A percentile compares a stretch with the other conserved stretches of the same genome.
Conservation (phyloP, 1,140 invertebrate species). For the Meloidogyne chitwoodi region DNA sequence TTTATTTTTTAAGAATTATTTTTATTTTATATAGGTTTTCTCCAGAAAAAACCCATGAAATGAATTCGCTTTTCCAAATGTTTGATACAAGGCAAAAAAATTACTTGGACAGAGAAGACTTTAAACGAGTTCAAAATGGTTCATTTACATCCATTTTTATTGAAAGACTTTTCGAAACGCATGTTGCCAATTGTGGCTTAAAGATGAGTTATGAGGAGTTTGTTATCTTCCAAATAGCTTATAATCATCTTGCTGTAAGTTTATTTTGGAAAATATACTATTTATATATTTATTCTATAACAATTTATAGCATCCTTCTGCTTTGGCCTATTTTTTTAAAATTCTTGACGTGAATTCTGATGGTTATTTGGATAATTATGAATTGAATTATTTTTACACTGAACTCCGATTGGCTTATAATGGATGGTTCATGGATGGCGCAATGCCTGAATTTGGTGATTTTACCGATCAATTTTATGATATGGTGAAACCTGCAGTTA, state of each 20-base stretch:
- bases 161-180: constrained; percentile 26
- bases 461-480: constrained; percentile 22
- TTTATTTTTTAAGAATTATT: constrained; percentile 12
- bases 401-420: constrained; percentile 20
- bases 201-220: constrained; percentile 32
- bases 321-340: constrained; percentile 33
- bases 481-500: constrained; percentile 17
- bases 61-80: constrained; percentile 27
- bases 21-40: constrained; percentile 29
- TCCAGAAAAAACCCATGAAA: constrained; percentile 29
- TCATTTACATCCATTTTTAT: constrained; percentile 25
- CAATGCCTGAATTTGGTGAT: constrained; percentile 25
- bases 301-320: constrained; percentile 27
- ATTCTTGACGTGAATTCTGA: constrained; percentile 29
- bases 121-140: constrained; percentile 14
- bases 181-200: constrained; percentile 21
- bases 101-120: constrained; percentile 14
- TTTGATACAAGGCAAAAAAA: constrained; percentile 18
- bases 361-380: constrained; percentile 29
- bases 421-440: constrained; percentile 7
- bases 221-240: constrained; percentile 28
- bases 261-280: too few relatives aligned
- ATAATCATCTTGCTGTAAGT: constrained; percentile 31
- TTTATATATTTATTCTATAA: constrained; percentile 3
- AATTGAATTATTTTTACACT: constrained; percentile 27